Evolutionary conservation across 2,888 invertebrate genomes (phyloP), one percentile per base, ranked within the genome.

Genomic region (Orthonevra nobilis): DNA sequence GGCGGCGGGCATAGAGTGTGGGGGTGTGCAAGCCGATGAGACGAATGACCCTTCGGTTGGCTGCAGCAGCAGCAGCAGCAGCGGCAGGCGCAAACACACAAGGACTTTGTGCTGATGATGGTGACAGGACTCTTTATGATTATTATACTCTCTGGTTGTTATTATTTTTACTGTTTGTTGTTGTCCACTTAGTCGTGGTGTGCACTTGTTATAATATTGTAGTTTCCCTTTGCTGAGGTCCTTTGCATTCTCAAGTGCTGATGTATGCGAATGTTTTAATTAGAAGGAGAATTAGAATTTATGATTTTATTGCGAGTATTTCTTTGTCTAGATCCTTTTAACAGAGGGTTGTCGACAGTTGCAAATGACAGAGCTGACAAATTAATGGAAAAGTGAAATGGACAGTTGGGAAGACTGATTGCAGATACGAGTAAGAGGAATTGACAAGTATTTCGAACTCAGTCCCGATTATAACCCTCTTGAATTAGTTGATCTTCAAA

Each of bases 111-210:
- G 42, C 14, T 54, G 72, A 66, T 79, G 64, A 46, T 66, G 54
- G 70, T 72, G 72, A 68, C 73, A 79, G 66, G 79, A 79, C 58
- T 79, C 66, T 73, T 73, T 73, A 79, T 66, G 79, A 68, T 79
- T 73, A 73, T 73, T 79, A 66, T 73, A 40, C 66, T 44, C n/a
- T n/a, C 50, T 54, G 46, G 64, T 54, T 73, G 61, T 60, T 70
- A 63, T 77, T 63, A 60, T 66, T 66, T 73, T 61, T 73, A 61
- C 48, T 61, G 63, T 69, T 60, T 79, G 61, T 73, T 79, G 61
- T 61, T 73, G 61, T 79, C 73, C 72, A 64, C 60, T 73, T 61
- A 36, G 9, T 15, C 38, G 46, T 66, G 60, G 15, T 56, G 44
- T 73, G 64, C 66, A 79, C 79, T 73, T 68, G 73, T 60, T 56